A percentile compares a stretch with the other conserved stretches of the same genome.
phyloP scores from a whole-genome alignment of 2,113 vertebrate genomes.

The Rhadina sibilatrix region DNA sequence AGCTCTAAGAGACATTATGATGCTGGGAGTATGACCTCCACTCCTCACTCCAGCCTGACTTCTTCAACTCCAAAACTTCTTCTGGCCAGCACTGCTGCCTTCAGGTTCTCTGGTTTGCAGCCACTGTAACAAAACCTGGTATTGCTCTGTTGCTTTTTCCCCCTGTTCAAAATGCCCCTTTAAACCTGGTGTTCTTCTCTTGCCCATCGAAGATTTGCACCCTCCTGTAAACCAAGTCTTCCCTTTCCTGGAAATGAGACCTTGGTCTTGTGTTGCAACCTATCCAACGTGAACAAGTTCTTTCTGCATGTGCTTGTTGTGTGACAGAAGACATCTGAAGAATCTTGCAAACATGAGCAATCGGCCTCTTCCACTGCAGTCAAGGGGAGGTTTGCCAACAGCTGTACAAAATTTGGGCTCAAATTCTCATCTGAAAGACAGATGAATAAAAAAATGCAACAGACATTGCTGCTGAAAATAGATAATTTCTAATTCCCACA shows the following conservation, averaged over 20 bases:
- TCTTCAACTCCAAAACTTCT: not conserved
- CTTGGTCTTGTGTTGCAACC: not conserved
- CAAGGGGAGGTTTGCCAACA: not conserved
- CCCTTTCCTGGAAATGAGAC: not conserved
- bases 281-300: not conserved
- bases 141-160: not conserved
- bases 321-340: not conserved
- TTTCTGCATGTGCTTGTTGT: not conserved
- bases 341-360: not conserved
- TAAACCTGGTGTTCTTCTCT: not conserved
- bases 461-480: conserved; percentile 38
- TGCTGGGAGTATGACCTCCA: not conserved
- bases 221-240: not conserved
- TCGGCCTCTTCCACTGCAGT: not conserved
- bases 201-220: not conserved
- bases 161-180: not conserved
- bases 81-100: not conserved
- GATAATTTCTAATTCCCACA: conserved; percentile 28
- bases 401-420: conserved; percentile 4
- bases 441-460: conserved; percentile 43
- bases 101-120: not conserved
- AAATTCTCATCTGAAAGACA: conserved; percentile 38
- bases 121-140: not conserved
- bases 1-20: not conserved
- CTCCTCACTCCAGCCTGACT: not conserved